Percentiles rank a stretch among this genome's conserved stretches.
Conservation (phyloP, 2,113 vertebrate genomes). For the Piprites chloris region DNA sequence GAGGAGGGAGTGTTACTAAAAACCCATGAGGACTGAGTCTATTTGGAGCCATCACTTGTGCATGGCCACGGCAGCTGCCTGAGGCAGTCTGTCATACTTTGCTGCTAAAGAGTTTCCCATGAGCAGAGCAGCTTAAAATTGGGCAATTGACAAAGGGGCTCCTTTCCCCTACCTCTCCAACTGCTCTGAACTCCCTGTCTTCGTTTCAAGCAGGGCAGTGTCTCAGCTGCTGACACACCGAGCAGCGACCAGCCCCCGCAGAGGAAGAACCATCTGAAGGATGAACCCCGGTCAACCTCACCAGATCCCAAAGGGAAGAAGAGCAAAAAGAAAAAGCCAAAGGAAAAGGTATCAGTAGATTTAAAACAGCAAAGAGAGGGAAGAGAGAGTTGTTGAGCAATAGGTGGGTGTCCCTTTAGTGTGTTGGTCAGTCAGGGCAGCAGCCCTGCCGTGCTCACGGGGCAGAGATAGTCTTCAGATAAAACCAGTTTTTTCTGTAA, state of each 20-base stretch:
- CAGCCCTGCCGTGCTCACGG: neutral
- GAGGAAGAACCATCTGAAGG: constrained; percentile 62
- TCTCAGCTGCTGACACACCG: constrained; percentile 85
- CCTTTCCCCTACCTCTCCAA: neutral
- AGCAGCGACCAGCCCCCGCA: constrained; percentile 82
- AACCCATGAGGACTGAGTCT: neutral
- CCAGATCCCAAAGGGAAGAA: constrained; percentile 71
- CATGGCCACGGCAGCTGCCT: neutral
- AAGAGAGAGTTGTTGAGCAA: neutral
- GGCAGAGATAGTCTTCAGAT: neutral
- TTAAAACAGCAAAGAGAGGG: neutral
- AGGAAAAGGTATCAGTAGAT: constrained; percentile 80
- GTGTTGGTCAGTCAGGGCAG: neutral
- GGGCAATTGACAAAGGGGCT: neutral
- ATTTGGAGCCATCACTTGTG: neutral
- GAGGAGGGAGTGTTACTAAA: neutral
- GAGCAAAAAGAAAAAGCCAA: constrained; percentile 75
- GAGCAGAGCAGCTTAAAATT: neutral
- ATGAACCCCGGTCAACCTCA: constrained; percentile 50
- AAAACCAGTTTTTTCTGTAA: neutral
- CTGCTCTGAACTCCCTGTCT: neutral
- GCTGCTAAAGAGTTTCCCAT: neutral
- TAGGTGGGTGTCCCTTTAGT: neutral
- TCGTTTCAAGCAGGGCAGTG: constrained; percentile 79
- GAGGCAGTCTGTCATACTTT: neutral